Evolutionary conservation across 2,888 invertebrate genomes (phyloP).

Genomic region (Andrena dorsata): DNA sequence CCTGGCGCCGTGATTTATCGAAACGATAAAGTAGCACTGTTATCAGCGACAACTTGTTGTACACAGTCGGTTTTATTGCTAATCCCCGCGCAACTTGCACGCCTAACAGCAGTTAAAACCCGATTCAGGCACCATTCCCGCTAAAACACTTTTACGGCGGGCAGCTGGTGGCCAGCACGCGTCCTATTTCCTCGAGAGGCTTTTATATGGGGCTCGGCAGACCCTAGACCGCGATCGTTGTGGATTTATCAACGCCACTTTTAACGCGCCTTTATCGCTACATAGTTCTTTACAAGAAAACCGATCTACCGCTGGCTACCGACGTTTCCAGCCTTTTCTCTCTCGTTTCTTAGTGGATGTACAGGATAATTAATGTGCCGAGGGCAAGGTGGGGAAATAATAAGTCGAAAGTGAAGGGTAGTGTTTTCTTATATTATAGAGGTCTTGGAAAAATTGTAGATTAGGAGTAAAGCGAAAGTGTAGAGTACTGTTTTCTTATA

Average conservation of each 20-base stretch:
- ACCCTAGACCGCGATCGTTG: slow-evolving; percentile 20
- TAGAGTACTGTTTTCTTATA: too few relatives aligned
- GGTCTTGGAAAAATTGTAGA: too few relatives aligned
- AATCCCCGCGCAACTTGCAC: slow-evolving; percentile 37
- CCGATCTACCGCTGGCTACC: background rate
- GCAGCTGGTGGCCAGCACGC: slow-evolving; percentile 13
- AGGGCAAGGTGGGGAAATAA: too few relatives aligned
- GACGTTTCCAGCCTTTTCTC: background rate
- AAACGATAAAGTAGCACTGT: slow-evolving; percentile 34
- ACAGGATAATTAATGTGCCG: background rate
- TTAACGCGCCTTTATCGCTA: slow-evolving; percentile 29
- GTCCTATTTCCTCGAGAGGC: slow-evolving; percentile 13
- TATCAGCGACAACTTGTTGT: slow-evolving; percentile 42
- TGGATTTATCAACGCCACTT: slow-evolving; percentile 40
- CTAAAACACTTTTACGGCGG: slow-evolving; percentile 46
- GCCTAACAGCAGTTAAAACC: slow-evolving; percentile 43
- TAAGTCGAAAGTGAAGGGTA: too few relatives aligned
- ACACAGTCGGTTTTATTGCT: slow-evolving; percentile 34
- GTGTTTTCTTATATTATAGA: too few relatives aligned
- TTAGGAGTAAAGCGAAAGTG: too few relatives aligned
- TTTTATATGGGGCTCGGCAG: slow-evolving; percentile 25
- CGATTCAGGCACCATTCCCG: slow-evolving; percentile 46
- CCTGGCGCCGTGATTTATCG: slow-evolving; percentile 25
- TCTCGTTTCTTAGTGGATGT: background rate
- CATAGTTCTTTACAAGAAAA: slow-evolving; percentile 2